Evolutionary conservation across 64 coral and sea anemone genomes (phyloP).

Genomic region (Pachyseris speciosa): DNA sequence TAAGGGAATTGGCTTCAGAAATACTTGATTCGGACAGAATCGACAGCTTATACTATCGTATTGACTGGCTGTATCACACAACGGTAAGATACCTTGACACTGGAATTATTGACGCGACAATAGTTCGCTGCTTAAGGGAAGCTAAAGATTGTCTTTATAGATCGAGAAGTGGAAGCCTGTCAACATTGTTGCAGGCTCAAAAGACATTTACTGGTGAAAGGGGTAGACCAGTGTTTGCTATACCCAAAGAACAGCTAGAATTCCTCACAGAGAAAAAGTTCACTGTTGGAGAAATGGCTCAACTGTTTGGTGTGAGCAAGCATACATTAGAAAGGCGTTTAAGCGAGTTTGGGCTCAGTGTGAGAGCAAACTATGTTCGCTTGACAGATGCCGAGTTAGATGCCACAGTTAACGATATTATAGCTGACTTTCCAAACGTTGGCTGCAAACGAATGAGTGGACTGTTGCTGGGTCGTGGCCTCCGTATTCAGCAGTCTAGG

Average conservation of each 20-base stretch:
- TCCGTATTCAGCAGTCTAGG: slow-evolving; percentile 31
- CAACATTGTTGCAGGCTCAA: background rate
- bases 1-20: background rate
- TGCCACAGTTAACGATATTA: background rate
- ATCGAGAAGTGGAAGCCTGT: background rate
- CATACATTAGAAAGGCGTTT: slow-evolving; percentile 35
- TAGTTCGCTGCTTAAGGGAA: background rate
- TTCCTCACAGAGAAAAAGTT: slow-evolving; percentile 48
- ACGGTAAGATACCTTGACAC: background rate
- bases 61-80: slow-evolving; percentile 3
- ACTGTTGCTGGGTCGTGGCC: slow-evolving; percentile 16
- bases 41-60: background rate
- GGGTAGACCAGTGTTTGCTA: slow-evolving; percentile 26
- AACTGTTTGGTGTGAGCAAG: slow-evolving; percentile 45
- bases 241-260: slow-evolving; percentile 42
- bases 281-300: slow-evolving; percentile 45
- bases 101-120: background rate
- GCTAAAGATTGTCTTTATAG: background rate
- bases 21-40: background rate
- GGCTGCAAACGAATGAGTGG: slow-evolving; percentile 49
- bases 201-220: slow-evolving; percentile 25
- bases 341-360: slow-evolving; percentile 29
- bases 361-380: slow-evolving; percentile 3
- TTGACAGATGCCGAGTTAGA: slow-evolving; percentile 41
- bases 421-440: slow-evolving; percentile 57